Conservation (phyloP, 1,140 invertebrate genomes). For the Heliconius nattereri region DNA sequence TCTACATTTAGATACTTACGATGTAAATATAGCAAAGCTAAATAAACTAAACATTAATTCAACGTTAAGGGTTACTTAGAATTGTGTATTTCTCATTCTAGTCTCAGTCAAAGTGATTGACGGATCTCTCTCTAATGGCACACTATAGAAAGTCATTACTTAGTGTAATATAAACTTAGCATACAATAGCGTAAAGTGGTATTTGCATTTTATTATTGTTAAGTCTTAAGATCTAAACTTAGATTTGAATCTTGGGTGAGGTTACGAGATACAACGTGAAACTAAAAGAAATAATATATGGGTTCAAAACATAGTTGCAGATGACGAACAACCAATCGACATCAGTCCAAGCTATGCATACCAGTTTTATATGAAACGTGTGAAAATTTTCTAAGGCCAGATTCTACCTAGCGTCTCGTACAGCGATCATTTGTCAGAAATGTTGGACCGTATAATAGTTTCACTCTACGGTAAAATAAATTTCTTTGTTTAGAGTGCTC, state of each 20-base stretch:
- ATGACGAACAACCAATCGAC: too few species aligned
- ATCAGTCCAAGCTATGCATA: too few species aligned
- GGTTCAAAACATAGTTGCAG: too few species aligned
- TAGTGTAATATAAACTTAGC: background rate
- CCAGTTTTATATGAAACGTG: too few species aligned
- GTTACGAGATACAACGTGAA: too few species aligned
- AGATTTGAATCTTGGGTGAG: background rate
- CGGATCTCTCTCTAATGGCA: background rate
- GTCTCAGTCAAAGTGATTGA: slow-evolving; percentile 1
- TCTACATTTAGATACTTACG: background rate
- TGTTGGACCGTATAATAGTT: background rate
- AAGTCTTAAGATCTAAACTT: too few species aligned
- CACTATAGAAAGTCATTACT: slow-evolving; percentile 9
- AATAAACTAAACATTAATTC: background rate
- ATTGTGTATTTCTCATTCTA: background rate
- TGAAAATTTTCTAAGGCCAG: background rate
- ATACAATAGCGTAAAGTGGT: background rate
- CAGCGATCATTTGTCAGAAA: background rate
- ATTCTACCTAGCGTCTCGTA: background rate
- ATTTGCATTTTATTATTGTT: background rate
- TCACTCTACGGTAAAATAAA: background rate
- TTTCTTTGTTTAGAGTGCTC: background rate
- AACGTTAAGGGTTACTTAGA: background rate
- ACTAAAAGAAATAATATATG: too few species aligned
- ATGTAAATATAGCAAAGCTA: background rate